Evolutionary conservation across 2,113 vertebrate genomes (phyloP).

Genomic region (Mustela nigripes): DNA sequence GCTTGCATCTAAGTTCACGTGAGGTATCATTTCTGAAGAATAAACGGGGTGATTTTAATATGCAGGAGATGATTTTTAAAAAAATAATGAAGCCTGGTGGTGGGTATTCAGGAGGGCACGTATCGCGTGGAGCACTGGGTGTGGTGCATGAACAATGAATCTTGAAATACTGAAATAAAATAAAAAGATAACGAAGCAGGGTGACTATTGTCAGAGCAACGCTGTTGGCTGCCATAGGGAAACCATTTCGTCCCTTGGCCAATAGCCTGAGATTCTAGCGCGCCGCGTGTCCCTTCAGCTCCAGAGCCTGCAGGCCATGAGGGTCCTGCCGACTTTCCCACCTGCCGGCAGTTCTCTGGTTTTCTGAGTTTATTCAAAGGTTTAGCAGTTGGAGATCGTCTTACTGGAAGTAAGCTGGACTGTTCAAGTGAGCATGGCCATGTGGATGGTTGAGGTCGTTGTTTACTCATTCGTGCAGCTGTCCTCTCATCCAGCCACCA

Average conservation of each 20-base stretch:
- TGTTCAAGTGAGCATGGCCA: not conserved
- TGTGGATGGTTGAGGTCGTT: not conserved
- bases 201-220: not conserved
- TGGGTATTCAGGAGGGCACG: too few relatives aligned
- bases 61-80: not conserved
- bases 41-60: not conserved
- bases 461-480: not conserved
- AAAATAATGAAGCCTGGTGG: too few relatives aligned
- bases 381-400: not conserved
- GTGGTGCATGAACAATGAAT: too few relatives aligned
- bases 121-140: too few relatives aligned
- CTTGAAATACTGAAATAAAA: too few relatives aligned
- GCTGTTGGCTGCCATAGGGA: not conserved
- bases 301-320: not conserved
- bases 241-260: not conserved
- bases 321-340: not conserved
- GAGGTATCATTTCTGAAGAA: constrained; percentile 22
- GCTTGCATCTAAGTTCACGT: not conserved
- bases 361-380: not conserved
- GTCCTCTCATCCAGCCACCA: not conserved
- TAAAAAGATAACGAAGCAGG: not conserved
- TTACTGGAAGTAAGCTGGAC: not conserved
- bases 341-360: not conserved
- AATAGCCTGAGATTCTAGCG: not conserved
- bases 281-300: not conserved